These are phyloP conservation scores for Mythimna ferrago DNA, from an alignment of 2,888 invertebrate species.

Conservation along the genomic window DNA sequence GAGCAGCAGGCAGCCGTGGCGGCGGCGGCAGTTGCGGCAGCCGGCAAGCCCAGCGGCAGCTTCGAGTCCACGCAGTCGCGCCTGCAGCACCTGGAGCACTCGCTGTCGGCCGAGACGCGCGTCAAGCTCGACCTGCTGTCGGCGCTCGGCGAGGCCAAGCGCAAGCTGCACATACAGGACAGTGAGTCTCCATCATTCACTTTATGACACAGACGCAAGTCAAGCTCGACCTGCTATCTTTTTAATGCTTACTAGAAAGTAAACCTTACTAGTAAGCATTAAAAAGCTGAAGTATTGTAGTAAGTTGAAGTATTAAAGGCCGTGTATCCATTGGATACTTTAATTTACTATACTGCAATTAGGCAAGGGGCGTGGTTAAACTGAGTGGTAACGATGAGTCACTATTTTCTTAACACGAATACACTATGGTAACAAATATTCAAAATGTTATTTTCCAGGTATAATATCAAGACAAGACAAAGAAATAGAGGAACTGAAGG, in stretches of 20 bases:
- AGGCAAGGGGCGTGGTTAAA: too few relatives aligned
- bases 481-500: conserved; percentile 97
- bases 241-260: too few relatives aligned
- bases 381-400: too few relatives aligned
- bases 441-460: conserved; percentile 88
- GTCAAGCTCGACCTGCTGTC: conserved; percentile 99
- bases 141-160: conserved; percentile 98
- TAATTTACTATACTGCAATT: too few relatives aligned
- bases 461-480: conserved; percentile 96
- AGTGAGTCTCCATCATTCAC: background rate
- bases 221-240: too few relatives aligned
- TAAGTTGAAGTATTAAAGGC: too few relatives aligned
- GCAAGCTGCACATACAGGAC: conserved; percentile 96
- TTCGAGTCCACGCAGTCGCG: conserved; percentile 96
- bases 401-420: too few relatives aligned
- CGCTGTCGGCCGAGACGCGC: conserved; percentile 98
- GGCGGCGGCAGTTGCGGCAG: conserved; percentile 30
- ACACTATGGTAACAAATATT: background rate
- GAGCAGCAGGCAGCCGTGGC: conserved; percentile 39
- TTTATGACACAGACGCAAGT: too few relatives aligned
- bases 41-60: conserved; percentile 83
- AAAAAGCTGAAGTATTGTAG: too few relatives aligned
- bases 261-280: too few relatives aligned
- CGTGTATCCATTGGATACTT: too few relatives aligned
- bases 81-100: conserved; percentile 97